Evolutionary conservation across 2,113 vertebrate species (phyloP).

Genomic region (Romanogobio albipinnatus): DNA sequence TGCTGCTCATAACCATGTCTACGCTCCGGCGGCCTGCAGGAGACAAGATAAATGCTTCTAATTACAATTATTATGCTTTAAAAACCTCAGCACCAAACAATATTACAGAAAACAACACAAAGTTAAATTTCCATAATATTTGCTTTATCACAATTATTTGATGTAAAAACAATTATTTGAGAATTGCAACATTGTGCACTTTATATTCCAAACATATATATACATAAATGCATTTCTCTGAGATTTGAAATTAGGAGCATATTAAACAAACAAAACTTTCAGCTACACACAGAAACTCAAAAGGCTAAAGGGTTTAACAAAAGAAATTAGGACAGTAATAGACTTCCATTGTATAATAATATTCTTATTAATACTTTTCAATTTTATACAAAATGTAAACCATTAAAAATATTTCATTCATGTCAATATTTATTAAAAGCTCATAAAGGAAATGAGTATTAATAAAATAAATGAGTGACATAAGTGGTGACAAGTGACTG

Average conservation of each 20-base stretch:
- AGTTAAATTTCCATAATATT: neutral
- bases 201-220: neutral
- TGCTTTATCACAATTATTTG: neutral
- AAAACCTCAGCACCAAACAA: neutral
- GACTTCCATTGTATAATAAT: neutral
- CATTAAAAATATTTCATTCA: neutral
- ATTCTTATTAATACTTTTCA: neutral
- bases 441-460: neutral
- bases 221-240: neutral
- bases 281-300: neutral
- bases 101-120: neutral
- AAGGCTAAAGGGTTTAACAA: neutral
- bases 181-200: neutral
- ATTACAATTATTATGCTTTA: neutral
- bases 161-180: neutral
- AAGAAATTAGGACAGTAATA: neutral
- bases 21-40: slow-evolving; percentile 90
- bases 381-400: neutral
- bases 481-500: too few relatives aligned
- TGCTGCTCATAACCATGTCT: slow-evolving; percentile 92
- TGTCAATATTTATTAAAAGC: neutral
- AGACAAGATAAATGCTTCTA: neutral
- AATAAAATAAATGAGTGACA: neutral
- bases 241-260: neutral
- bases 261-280: neutral